Percentiles rank a stretch among this genome's conserved stretches.
phyloP scores from a whole-genome alignment of 2,888 invertebrate species.

The Cerceris rybyensis region DNA sequence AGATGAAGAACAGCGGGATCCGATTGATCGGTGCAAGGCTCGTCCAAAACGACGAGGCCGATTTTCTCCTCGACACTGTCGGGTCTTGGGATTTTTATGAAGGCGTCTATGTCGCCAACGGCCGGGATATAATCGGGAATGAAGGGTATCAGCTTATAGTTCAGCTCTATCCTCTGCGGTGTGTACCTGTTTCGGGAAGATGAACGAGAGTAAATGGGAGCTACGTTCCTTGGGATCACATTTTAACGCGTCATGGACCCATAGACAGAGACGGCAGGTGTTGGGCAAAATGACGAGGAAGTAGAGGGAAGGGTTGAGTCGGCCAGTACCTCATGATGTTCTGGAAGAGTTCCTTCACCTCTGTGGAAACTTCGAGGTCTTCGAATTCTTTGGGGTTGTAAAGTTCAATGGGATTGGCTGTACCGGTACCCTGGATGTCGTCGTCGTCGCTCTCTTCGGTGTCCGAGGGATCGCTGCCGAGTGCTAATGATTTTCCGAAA shows the following conservation, averaged over 20 bases:
- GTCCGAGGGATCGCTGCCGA: conserved; percentile 76
- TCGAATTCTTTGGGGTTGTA: conserved; percentile 94
- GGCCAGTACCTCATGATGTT: conserved; percentile 90
- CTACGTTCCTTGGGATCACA: too few relatives aligned
- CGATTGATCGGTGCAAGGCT: conserved; percentile 97
- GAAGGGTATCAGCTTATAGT: conserved; percentile 95
- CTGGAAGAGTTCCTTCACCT: conserved; percentile 95
- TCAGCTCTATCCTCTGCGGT: conserved; percentile 95
- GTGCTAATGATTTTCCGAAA: conserved; percentile 58
- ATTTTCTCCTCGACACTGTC: conserved; percentile 86
- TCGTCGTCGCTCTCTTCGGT: conserved; percentile 79
- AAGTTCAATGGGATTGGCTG: conserved; percentile 68
- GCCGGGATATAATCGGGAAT: conserved; percentile 98
- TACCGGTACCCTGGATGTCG: conserved; percentile 71
- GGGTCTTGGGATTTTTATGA: conserved; percentile 95
- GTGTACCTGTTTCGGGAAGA: conserved; percentile 88
- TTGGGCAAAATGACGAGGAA: too few relatives aligned
- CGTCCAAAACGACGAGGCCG: conserved; percentile 93
- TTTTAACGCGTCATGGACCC: neutral
- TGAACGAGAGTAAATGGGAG: neutral
- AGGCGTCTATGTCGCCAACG: conserved; percentile 99
- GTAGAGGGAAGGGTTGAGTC: conserved; percentile 13
- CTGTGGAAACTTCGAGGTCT: conserved; percentile 90
- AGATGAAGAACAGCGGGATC: conserved; percentile 97
- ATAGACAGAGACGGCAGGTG: too few relatives aligned